Conservation (phyloP, 2,888 invertebrate species). For the Agonum fuliginosum region DNA sequence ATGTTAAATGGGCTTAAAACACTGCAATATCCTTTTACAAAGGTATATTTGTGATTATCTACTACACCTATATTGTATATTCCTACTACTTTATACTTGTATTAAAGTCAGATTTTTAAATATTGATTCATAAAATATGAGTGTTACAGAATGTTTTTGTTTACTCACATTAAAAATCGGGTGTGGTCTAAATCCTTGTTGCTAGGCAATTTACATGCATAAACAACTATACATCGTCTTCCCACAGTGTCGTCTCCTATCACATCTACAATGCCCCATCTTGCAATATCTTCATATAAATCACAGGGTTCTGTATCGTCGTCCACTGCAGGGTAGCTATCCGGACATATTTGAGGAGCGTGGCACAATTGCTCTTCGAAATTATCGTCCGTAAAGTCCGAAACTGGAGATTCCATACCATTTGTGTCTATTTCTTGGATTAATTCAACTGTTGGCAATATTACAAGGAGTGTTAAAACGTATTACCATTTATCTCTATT, state of each 20-base stretch:
- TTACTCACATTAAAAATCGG: slow-evolving; percentile 80
- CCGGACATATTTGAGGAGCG: slow-evolving; percentile 74
- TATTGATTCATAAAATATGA: slow-evolving; percentile 9
- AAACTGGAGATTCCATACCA: slow-evolving; percentile 80
- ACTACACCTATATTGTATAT: too few species aligned
- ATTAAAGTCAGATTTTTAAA: too few species aligned
- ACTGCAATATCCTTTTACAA: too few species aligned
- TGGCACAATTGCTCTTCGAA: slow-evolving; percentile 90
- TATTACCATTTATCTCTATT: neutral
- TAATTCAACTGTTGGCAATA: slow-evolving; percentile 67
- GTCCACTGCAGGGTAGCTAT: slow-evolving; percentile 75
- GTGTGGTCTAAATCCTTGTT: slow-evolving; percentile 74
- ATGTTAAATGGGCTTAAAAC: too few species aligned
- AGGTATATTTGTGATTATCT: too few species aligned
- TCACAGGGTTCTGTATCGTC: slow-evolving; percentile 74
- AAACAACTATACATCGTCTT: slow-evolving; percentile 96
- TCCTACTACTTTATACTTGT: too few species aligned
- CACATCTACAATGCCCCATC: slow-evolving; percentile 88
- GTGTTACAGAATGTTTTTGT: slow-evolving; percentile 10
- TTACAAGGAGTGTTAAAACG: neutral
- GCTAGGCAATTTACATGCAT: slow-evolving; percentile 87
- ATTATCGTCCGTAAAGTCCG: slow-evolving; percentile 93
- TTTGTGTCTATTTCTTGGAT: slow-evolving; percentile 70
- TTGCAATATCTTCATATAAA: slow-evolving; percentile 78
- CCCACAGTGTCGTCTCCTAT: slow-evolving; percentile 90